Percentiles rank a stretch among this genome's conserved stretches.
phyloP scores from a whole-genome alignment of 2,797 vertebrate species.

The Siniperca obscura region DNA sequence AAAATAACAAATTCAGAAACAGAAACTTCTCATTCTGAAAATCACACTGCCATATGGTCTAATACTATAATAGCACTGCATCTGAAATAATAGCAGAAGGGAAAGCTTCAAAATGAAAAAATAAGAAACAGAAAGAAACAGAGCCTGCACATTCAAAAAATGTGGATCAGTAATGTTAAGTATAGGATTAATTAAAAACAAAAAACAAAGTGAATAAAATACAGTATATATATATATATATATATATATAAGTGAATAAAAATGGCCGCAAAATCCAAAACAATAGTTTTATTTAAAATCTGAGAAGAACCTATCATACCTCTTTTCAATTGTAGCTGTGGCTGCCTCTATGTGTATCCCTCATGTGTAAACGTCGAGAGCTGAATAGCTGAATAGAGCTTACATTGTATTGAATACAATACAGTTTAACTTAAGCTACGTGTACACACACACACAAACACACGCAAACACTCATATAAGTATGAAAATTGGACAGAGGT shows the following conservation, averaged over 20 bases:
- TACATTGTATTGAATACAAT: no score
- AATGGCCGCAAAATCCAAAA: background rate
- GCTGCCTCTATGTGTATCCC: background rate
- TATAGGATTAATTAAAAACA: background rate
- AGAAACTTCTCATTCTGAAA: background rate
- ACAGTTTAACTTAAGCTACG: slow-evolving; percentile 37
- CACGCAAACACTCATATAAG: background rate
- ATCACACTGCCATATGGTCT: background rate
- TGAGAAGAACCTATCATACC: slow-evolving; percentile 43
- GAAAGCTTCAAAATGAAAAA: background rate
- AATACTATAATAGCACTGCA: background rate
- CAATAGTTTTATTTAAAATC: background rate
- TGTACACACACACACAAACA: slow-evolving; percentile 17
- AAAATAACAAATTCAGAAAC: background rate
- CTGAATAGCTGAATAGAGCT: no score
- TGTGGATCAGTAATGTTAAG: background rate
- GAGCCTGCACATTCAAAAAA: background rate
- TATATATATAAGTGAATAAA: background rate
- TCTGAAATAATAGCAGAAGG: background rate
- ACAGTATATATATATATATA: background rate
- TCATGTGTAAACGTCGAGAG: slow-evolving; percentile 26
- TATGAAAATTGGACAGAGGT: slow-evolving; percentile 65
- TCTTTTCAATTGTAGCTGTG: slow-evolving; percentile 7
- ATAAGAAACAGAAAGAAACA: background rate
- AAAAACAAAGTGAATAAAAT: background rate